These are phyloP conservation scores for Myrmecobius fasciatus DNA, from an alignment of 2,113 vertebrate genomes.

Conservation along the genomic window DNA sequence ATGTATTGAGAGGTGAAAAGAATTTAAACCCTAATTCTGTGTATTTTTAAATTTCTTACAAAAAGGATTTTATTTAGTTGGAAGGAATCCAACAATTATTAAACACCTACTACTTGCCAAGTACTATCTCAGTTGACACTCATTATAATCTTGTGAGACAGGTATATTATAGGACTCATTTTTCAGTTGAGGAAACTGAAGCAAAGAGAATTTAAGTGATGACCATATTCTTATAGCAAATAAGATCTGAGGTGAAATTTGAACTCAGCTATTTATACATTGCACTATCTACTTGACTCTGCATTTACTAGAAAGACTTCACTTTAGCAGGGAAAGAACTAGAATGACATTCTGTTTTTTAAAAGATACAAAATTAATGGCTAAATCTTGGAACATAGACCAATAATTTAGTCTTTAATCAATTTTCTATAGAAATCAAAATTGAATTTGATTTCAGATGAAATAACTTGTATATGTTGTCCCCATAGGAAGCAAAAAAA, in stretches of 20 bases:
- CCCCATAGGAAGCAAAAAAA: not conserved
- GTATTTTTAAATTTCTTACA: not conserved
- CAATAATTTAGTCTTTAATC: not conserved
- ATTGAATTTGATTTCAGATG: not conserved
- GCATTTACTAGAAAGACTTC: not conserved
- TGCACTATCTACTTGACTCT: not conserved
- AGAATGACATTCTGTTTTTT: not conserved
- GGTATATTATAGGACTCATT: not conserved
- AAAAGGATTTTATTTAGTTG: not conserved
- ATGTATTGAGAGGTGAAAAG: not conserved
- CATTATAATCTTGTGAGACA: not conserved
- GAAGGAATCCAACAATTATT: not conserved
- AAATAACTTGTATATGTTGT: not conserved
- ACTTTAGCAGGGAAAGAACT: not conserved
- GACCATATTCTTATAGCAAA: not conserved
- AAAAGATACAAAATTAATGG: not conserved
- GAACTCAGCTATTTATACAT: not conserved
- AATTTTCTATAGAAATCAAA: not conserved
- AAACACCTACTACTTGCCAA: not conserved
- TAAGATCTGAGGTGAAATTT: not conserved
- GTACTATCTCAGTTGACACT: not conserved
- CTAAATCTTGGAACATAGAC: not conserved
- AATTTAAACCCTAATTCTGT: not conserved
- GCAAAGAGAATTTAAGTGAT: not conserved
- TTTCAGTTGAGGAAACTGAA: not conserved